Base-by-base conservation (phyloP, 2,113 vertebrate species). In the Leuciscus idus region DNA sequence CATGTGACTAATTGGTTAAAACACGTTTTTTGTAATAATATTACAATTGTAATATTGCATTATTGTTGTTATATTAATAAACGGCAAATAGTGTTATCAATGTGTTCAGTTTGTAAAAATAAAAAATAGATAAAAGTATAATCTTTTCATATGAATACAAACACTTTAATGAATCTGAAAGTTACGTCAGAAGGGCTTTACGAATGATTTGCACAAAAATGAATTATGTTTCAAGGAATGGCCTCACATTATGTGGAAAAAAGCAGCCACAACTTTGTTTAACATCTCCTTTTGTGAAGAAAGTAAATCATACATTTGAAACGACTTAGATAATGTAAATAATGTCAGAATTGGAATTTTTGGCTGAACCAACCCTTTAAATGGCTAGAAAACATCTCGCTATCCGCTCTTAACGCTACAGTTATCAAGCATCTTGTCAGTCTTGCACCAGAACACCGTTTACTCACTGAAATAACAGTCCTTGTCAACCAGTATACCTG, bases 291-390 rank as follows among this genome's bases (percentile, higher is more conserved):
- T 68, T 33, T 19, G 64, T 68, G 15, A 6, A 68, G 28, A 68
- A 68, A 19, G 15, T 33, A 68, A 66, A 66, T 66, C 64, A 66
- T 30, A 66, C 62, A 66, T 30, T 64, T 64, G 26, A 17, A 66
- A 30, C 6, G 13, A 30, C 28, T 9, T 36, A 4, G 33, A 3
- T 1, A 19, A 15, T 68, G 28, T 68, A 68, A 66, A 30, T 19
- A 68, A 68, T 9, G 0, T 68, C 30, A 68, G 15, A 68, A 33
- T 66, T 21, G 33, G 21, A 7, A 17, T 66, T 68, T 48, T 26
- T 74, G 72, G 39, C 39, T 46, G 39, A 26, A 74, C 72, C 15
- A 26, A 74, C 72, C 39, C 72, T 74, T 74, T 48, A 74, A 74
- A 74, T 74, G 3, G 39, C 23, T 74, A 48, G 23, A 19, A 39